phyloP scores from a whole-genome alignment of 1,140 invertebrate genomes.

The Papilio dardanus region DNA sequence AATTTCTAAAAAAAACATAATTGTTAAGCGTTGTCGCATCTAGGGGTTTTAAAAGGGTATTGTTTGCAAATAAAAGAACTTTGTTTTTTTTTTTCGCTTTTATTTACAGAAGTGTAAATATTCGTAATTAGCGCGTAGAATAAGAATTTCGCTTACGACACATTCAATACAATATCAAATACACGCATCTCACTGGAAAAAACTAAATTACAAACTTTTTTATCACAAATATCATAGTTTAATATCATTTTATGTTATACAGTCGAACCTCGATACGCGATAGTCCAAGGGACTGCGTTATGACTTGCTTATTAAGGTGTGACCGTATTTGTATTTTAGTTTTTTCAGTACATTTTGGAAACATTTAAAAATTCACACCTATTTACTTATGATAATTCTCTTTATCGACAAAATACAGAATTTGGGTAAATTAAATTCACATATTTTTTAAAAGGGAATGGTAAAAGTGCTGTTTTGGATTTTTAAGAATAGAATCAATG shows the following conservation, averaged over 20 bases:
- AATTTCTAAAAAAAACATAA: too few species aligned
- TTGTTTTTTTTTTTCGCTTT: constrained; percentile 46
- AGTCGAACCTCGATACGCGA: too few species aligned
- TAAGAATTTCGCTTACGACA: constrained; percentile 48
- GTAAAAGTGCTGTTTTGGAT: not conserved
- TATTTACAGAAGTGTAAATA: constrained; percentile 66
- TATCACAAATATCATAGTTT: constrained; percentile 10
- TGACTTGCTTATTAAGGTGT: too few species aligned
- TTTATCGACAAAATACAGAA: constrained; percentile 14
- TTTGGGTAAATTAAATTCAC: constrained; percentile 16
- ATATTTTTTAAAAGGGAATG: not conserved
- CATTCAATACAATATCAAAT: constrained; percentile 42
- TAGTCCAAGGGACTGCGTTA: too few species aligned
- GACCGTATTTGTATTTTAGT: not conserved
- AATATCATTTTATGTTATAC: not conserved
- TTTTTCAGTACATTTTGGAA: not conserved
- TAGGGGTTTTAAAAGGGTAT: not conserved
- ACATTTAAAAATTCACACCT: constrained; percentile 28
- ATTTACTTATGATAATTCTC: constrained; percentile 21
- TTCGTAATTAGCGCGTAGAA: constrained; percentile 49
- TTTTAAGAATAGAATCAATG: not conserved
- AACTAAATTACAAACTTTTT: not conserved
- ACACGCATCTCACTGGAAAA: constrained; percentile 27
- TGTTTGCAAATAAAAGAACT: constrained; percentile 39
- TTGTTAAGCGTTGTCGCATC: too few species aligned